Base-by-base conservation (phyloP, 2,888 invertebrate species). In the Erpobdella octoculata region DNA sequence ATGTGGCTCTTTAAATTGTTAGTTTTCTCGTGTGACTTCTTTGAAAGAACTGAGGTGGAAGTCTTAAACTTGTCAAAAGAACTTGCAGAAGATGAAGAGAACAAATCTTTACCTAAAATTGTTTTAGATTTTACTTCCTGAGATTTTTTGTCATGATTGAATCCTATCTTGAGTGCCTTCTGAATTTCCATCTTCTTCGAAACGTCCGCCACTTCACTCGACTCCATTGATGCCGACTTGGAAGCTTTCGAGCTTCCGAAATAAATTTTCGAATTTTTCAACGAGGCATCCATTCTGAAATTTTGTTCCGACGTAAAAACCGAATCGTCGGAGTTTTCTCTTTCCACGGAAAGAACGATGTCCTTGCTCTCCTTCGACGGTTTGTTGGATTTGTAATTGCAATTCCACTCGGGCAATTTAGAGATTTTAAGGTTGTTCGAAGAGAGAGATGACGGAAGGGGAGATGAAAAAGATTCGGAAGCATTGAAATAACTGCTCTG, bases 261-360 rank as follows among this genome's bases (percentile, higher is more conserved):
- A 28, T 62, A n/a, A 31, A 62, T 31, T 35, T 62, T 62, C 33
- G 31, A n/a, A 62, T 31, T 15, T 31, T 69, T 48, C 65, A 65
- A 25, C 37, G 36, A 25, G 3, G 1, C 9, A 25, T 3, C 33
- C 15, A 31, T 69, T 33, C 58, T 48, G 53, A 12, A 21, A 25
- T 28, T 28, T 53, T 53, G 53, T 4, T 46, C 69, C 18, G 35
- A 53, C 18, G 53, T n/a, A 6, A 48, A 25, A 25, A 69, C 48
- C 12, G 38, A n/a, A 8, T 21, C 18, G 6, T 38, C 38, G 12
- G 25, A n/a, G 6, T 41, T 31, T 33, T 36, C 48, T 18, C n/a
- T 5, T 31, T 33, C 69, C 31, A 69, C 58, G 1, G 69, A 69
- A 4, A 58, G 36, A 28, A 69, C 58, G 36, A 69, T 69, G 58